These are phyloP conservation scores for Polypedilum vanderplanki DNA, from an alignment of 1,140 invertebrate genomes.

Conservation along the genomic window DNA sequence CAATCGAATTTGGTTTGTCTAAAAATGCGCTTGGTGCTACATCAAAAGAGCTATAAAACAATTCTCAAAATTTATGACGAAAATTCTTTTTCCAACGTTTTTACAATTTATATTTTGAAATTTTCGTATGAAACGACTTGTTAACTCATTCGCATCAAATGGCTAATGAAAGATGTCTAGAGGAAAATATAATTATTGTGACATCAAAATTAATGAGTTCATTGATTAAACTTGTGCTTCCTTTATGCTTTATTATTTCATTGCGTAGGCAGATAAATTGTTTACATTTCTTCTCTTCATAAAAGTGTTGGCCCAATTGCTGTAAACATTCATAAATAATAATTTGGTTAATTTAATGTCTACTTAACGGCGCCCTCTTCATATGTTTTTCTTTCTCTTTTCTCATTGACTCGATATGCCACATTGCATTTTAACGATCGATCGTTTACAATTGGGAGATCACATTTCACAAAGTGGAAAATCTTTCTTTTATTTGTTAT, in stretches of 20 bases:
- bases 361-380: not conserved
- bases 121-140: not conserved
- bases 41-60: too few species aligned
- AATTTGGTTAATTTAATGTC: conserved; percentile 19
- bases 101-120: not conserved
- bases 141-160: not conserved
- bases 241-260: not conserved
- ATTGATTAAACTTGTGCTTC: not conserved
- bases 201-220: conserved; percentile 13
- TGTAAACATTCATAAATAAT: conserved; percentile 19
- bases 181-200: not conserved
- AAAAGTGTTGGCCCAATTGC: conserved; percentile 7
- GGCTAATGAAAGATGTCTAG: not conserved
- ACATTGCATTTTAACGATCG: conserved; percentile 10
- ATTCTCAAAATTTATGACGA: not conserved
- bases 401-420: not conserved
- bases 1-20: too few species aligned
- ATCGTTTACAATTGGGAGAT: not conserved
- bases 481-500: not conserved
- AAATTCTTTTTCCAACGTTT: too few species aligned
- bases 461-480: not conserved
- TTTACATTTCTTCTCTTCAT: conserved; percentile 1
- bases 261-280: not conserved
- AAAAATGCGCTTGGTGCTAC: too few species aligned
- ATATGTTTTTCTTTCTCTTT: not conserved